phyloP scores from a whole-genome alignment of 2,888 invertebrate species.

The Agonopterix alstromeriana region DNA sequence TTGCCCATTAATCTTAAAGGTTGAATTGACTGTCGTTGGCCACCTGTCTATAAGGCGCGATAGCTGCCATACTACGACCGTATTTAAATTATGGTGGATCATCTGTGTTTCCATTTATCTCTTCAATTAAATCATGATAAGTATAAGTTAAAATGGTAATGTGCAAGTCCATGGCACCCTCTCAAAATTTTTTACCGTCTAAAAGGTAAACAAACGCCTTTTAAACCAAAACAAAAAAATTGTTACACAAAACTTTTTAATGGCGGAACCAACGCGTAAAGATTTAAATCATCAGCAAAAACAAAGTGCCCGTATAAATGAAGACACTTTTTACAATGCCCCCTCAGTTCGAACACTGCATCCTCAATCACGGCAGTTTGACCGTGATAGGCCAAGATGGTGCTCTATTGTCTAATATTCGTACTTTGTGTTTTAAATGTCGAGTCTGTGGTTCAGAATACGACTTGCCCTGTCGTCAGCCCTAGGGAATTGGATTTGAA shows the following conservation, averaged over 20 bases:
- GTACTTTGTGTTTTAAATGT: slow-evolving; percentile 32
- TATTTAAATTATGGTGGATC: no score
- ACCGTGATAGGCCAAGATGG: slow-evolving; percentile 36
- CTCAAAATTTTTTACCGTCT: no score
- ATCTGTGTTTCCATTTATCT: no score
- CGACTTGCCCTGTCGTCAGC: slow-evolving; percentile 44
- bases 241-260: slow-evolving; percentile 9
- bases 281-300: slow-evolving; percentile 25
- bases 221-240: no score
- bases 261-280: slow-evolving; percentile 13
- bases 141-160: no score
- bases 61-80: no score
- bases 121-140: no score
- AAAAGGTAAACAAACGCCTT: no score
- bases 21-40: no score
- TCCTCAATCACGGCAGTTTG: slow-evolving; percentile 15
- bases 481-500: slow-evolving; percentile 60
- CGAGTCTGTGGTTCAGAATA: slow-evolving; percentile 41
- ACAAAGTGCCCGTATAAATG: slow-evolving; percentile 37
- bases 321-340: slow-evolving; percentile 29
- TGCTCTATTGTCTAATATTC: slow-evolving; percentile 29
- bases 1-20: no score
- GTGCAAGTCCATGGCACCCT: no score
- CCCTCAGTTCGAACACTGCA: slow-evolving; percentile 37
- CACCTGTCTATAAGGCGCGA: no score